These are phyloP conservation scores for Hephaestus fuliginosus DNA, from an alignment of 2,797 vertebrate species.

Conservation along the genomic window DNA sequence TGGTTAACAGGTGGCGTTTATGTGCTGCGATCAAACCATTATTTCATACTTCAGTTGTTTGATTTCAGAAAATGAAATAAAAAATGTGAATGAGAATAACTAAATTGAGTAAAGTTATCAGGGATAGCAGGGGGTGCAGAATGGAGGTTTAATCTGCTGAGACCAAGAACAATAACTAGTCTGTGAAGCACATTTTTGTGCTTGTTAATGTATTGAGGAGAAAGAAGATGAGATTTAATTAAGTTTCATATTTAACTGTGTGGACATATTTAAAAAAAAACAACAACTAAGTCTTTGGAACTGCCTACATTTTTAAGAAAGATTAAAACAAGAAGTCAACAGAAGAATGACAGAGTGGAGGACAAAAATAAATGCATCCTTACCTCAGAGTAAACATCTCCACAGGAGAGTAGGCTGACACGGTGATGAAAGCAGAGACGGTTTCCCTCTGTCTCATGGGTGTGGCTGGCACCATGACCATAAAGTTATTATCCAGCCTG, in stretches of 20 bases:
- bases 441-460: conserved; percentile 93
- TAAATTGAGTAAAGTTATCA: background rate
- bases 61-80: conserved; percentile 5
- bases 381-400: conserved; percentile 96
- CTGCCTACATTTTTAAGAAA: background rate
- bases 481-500: conserved; percentile 90
- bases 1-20: conserved; percentile 8
- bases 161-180: background rate
- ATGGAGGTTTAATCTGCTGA: background rate
- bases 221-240: background rate
- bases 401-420: conserved; percentile 89
- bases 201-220: background rate
- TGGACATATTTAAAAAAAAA: background rate
- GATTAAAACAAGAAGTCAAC: conserved; percentile 3
- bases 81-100: background rate
- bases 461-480: conserved; percentile 90
- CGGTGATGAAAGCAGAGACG: conserved; percentile 87
- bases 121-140: background rate
- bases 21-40: conserved; percentile 14
- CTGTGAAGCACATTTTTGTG: background rate
- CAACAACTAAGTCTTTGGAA: background rate
- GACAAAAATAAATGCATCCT: conserved; percentile 37
- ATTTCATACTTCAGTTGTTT: conserved; percentile 8
- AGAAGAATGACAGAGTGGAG: conserved; percentile 7
- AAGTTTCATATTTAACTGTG: background rate